phyloP scores from a whole-genome alignment of 2,888 invertebrate species.

The Eristalis tenax region DNA sequence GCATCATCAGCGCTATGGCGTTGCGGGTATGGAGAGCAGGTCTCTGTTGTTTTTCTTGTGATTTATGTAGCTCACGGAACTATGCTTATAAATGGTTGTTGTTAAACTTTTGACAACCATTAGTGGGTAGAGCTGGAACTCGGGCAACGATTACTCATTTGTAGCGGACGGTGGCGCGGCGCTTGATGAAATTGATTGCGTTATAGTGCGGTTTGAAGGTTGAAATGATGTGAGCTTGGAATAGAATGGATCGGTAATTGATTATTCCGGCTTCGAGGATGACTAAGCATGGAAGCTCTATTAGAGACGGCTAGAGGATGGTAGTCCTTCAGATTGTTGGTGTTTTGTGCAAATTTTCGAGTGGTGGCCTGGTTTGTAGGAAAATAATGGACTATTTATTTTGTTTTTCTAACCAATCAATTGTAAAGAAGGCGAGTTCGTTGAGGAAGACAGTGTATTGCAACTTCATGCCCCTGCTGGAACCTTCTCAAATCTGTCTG shows the following conservation, averaged over 20 bases:
- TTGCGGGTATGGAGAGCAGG: background rate
- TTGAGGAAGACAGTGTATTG: too few species aligned
- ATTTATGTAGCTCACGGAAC: constrained; percentile 51
- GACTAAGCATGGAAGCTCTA: too few species aligned
- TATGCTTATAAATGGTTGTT: constrained; percentile 39
- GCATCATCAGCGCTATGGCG: constrained; percentile 43
- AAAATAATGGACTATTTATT: too few species aligned
- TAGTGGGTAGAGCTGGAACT: constrained; percentile 23
- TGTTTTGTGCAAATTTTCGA: too few species aligned
- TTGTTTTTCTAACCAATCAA: too few species aligned
- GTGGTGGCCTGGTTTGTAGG: too few species aligned
- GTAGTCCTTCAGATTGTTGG: too few species aligned
- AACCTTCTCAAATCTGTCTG: too few species aligned
- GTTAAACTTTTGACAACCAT: constrained; percentile 51
- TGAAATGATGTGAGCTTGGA: background rate
- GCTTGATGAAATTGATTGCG: constrained; percentile 9
- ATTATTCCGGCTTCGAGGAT: background rate
- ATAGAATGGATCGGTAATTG: background rate
- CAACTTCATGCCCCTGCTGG: too few species aligned
- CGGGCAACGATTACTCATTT: constrained; percentile 46
- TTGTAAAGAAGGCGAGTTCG: too few species aligned
- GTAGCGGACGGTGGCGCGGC: background rate
- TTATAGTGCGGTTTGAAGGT: background rate
- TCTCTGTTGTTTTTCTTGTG: constrained; percentile 33
- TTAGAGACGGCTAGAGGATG: too few species aligned